phyloP scores from a whole-genome alignment of 2,113 vertebrate genomes.

The Entelurus aequoreus region DNA sequence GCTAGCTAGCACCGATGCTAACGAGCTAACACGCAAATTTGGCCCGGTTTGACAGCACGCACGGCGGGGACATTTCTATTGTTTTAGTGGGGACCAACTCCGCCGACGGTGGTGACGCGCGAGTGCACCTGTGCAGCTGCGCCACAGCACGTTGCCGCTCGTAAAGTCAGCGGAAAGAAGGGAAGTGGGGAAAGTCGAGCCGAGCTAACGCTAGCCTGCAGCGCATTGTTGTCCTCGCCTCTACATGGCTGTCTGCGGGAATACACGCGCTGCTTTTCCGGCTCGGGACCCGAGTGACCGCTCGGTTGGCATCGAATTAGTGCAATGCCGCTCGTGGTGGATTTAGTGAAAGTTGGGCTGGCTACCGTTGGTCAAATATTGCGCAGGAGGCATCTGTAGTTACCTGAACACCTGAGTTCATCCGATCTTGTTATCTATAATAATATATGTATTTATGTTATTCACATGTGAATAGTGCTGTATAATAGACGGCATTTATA shows the following conservation, averaged over 20 bases:
- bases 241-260: constrained; percentile 8
- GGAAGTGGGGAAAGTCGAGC: constrained; percentile 39
- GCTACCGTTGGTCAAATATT: constrained; percentile 45
- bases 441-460: too few species aligned
- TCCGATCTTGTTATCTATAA: too few species aligned
- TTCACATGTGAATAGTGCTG: too few species aligned
- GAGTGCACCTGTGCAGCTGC: rapidly evolving
- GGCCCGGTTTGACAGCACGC: constrained; percentile 44
- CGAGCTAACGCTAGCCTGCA: not conserved
- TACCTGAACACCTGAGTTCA: too few species aligned
- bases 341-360: not conserved
- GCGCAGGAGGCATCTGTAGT: constrained; percentile 49
- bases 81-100: not conserved
- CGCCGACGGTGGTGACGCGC: too few species aligned
- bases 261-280: not conserved
- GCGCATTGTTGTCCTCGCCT: constrained; percentile 58
- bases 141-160: not conserved
- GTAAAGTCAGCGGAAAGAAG: constrained; percentile 29
- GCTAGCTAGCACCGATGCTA: constrained; percentile 23
- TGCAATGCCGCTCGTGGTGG: not conserved
- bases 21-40: constrained; percentile 7
- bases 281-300: too few species aligned
- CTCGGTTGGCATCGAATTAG: too few species aligned
- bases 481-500: too few species aligned
- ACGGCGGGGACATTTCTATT: not conserved